Evolutionary conservation across 2,113 vertebrate genomes (phyloP).

Genomic region (Picathartes gymnocephalus): DNA sequence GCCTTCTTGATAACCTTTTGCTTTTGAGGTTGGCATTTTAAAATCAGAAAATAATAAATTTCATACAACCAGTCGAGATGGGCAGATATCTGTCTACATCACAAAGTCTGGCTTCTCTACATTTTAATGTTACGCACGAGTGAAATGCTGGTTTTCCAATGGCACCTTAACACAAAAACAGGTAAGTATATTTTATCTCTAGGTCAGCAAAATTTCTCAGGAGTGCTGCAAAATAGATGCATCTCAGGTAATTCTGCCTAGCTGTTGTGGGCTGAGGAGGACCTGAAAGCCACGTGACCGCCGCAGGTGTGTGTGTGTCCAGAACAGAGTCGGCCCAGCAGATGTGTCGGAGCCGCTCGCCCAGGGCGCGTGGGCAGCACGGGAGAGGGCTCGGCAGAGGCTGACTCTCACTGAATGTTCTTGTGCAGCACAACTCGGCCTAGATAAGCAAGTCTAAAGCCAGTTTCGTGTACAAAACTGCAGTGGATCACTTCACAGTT

Average conservation of each 20-base stretch:
- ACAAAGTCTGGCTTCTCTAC: background rate
- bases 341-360: background rate
- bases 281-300: accelerated
- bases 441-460: background rate
- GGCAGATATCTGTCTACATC: background rate
- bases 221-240: background rate
- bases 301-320: background rate
- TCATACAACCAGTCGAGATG: background rate
- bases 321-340: background rate
- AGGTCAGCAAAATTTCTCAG: background rate
- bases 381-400: background rate
- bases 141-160: background rate
- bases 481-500: background rate
- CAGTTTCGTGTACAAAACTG: background rate
- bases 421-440: background rate
- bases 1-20: background rate
- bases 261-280: background rate
- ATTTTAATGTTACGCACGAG: background rate
- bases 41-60: background rate
- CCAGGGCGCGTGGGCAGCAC: background rate
- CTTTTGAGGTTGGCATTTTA: background rate
- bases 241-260: background rate
- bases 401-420: background rate
- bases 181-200: background rate
- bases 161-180: background rate